Percentiles rank a stretch among this genome's conserved stretches.
Evolutionary conservation across 35 echinoderm and acorn worm species (phyloP).

Genomic region (Eucidaris tribuloides): DNA sequence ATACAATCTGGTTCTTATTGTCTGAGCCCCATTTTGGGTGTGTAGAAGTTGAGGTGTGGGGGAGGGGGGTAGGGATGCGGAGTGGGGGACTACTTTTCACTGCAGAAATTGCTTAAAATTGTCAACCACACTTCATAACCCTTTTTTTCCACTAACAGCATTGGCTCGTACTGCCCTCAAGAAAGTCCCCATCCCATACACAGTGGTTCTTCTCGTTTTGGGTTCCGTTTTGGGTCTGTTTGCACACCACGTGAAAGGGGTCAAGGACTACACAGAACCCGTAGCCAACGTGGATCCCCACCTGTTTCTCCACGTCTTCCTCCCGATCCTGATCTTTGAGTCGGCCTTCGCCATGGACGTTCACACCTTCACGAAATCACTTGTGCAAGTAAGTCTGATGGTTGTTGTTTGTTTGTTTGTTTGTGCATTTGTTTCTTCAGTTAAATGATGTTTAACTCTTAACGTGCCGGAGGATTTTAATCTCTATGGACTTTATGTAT

Average conservation of each 20-base stretch:
- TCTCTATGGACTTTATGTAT: no score
- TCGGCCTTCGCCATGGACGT: conserved; percentile 99
- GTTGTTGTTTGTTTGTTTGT: neutral
- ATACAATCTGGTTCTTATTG: no score
- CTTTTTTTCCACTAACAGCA: conserved; percentile 43
- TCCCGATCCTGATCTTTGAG: conserved; percentile 93
- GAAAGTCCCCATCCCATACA: conserved; percentile 93
- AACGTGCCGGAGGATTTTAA: no score
- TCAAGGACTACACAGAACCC: conserved; percentile 47
- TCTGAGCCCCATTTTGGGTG: no score
- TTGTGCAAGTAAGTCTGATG: conserved; percentile 78
- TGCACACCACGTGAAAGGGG: conserved; percentile 6
- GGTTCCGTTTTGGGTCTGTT: conserved; percentile 63
- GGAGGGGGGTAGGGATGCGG: no score
- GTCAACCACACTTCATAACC: no score
- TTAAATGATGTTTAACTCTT: no score
- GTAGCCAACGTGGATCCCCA: conserved; percentile 90
- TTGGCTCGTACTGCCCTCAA: conserved; percentile 62
- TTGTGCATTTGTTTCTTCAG: no score
- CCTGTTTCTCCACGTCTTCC: conserved; percentile 80
- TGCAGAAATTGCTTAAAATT: no score
- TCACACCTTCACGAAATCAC: conserved; percentile 86
- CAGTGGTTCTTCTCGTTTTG: conserved; percentile 76
- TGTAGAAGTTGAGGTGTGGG: no score
- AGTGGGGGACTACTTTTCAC: no score